A percentile compares a stretch with the other conserved stretches of the same genome.
Conservation (phyloP, 2,113 vertebrate species). For the Apus apus region DNA sequence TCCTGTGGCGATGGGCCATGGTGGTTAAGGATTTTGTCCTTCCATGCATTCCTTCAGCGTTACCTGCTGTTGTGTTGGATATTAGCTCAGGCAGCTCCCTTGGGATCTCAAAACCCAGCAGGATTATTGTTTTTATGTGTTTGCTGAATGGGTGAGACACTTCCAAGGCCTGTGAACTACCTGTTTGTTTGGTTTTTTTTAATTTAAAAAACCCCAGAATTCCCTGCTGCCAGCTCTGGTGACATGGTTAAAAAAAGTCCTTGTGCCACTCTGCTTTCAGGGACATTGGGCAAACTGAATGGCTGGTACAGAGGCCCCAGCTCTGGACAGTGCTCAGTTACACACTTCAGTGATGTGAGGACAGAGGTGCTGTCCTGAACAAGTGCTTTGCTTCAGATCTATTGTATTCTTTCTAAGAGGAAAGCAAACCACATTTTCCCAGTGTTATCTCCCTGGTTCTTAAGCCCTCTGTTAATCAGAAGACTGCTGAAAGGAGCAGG, state of each 20-base stretch:
- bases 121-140: background rate
- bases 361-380: background rate
- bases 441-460: background rate
- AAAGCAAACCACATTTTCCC: background rate
- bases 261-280: background rate
- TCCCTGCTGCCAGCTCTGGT: background rate
- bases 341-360: background rate
- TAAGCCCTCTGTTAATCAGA: background rate
- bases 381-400: background rate
- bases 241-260: background rate
- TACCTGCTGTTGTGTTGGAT: background rate
- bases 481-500: background rate
- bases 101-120: background rate
- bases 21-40: background rate
- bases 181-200: background rate
- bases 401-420: background rate
- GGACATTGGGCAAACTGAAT: background rate
- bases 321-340: fast-evolving
- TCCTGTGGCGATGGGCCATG: background rate
- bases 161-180: background rate
- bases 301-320: background rate
- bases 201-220: background rate
- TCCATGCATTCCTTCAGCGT: background rate
- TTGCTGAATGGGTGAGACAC: background rate
- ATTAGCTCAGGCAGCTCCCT: background rate